These are phyloP conservation scores for Cacoxenus indagator DNA, from an alignment of 2,888 invertebrate genomes.

Conservation along the genomic window DNA sequence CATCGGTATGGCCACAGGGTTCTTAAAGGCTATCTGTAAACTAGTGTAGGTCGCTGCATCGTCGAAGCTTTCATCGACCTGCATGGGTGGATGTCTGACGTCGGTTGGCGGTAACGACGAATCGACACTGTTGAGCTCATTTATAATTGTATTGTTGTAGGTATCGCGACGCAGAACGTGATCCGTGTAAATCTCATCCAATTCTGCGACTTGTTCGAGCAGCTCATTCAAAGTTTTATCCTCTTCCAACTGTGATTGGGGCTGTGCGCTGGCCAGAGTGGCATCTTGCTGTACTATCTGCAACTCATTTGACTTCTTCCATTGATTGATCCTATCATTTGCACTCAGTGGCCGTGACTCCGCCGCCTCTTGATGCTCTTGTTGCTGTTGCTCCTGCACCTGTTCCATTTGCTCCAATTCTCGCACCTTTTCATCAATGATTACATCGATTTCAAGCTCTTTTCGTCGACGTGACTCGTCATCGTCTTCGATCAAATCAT, in stretches of 20 bases:
- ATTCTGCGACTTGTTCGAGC: constrained; percentile 82
- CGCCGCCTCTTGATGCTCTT: constrained; percentile 30
- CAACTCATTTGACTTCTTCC: constrained; percentile 69
- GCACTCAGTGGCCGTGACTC: constrained; percentile 49
- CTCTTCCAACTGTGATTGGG: constrained; percentile 63
- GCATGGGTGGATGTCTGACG: constrained; percentile 64
- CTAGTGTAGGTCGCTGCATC: constrained; percentile 88
- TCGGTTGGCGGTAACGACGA: constrained; percentile 39
- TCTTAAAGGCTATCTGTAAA: constrained; percentile 87
- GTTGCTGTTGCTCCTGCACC: constrained; percentile 38
- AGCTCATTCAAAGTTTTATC: constrained; percentile 80
- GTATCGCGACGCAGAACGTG: constrained; percentile 76
- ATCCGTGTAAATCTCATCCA: constrained; percentile 85
- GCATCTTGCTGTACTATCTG: constrained; percentile 38
- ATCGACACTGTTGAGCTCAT: constrained; percentile 62
- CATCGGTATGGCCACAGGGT: constrained; percentile 81
- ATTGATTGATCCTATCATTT: constrained; percentile 68
- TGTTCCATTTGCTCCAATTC: constrained; percentile 64
- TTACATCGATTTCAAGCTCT: constrained; percentile 69
- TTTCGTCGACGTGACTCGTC: constrained; percentile 60
- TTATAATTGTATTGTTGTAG: constrained; percentile 61
- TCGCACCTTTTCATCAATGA: constrained; percentile 69
- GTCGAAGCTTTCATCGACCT: constrained; percentile 78
- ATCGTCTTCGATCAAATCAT: constrained; percentile 40
- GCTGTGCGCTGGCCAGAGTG: constrained; percentile 2